A percentile compares a stretch with the other conserved stretches of the same genome.
phyloP scores from a whole-genome alignment of 2,797 vertebrate genomes.

The Eidolon dupreanum region DNA sequence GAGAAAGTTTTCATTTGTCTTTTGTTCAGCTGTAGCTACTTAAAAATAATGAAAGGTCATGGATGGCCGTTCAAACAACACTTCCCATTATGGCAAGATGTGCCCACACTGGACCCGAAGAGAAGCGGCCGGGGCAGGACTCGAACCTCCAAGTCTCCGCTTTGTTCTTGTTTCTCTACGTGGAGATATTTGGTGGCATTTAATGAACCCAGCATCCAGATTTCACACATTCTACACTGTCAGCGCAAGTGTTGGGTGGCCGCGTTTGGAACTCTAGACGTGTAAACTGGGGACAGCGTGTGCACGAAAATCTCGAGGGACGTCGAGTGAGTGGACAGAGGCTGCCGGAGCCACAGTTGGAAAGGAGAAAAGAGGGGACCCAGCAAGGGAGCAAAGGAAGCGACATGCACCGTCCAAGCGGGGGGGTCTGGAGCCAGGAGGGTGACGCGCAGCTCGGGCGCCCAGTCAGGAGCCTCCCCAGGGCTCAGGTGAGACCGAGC shows the following conservation, averaged over 20 bases:
- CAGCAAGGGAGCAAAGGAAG: background rate
- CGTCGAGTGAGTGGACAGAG: background rate
- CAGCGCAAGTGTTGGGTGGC: background rate
- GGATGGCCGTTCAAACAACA: slow-evolving; percentile 26
- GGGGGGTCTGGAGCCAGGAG: background rate
- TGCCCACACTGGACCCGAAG: background rate
- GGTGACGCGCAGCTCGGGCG: background rate
- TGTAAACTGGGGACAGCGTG: background rate
- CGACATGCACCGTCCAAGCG: background rate
- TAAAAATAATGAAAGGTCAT: slow-evolving; percentile 81
- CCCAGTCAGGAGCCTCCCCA: background rate
- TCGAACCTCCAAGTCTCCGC: background rate
- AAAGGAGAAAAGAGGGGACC: background rate
- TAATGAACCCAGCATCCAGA: background rate
- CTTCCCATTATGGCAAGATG: slow-evolving; percentile 17
- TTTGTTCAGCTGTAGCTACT: slow-evolving; percentile 79
- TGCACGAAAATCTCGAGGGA: background rate
- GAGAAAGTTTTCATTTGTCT: slow-evolving; percentile 79
- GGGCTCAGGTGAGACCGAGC: background rate
- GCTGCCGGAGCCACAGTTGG: background rate
- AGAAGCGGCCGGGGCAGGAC: background rate
- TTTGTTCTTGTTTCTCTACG: background rate
- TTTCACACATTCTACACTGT: background rate
- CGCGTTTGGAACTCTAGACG: background rate
- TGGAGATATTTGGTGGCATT: background rate